Base-by-base conservation (phyloP, 2,113 vertebrate genomes). In the Marcusenius ussheri region DNA sequence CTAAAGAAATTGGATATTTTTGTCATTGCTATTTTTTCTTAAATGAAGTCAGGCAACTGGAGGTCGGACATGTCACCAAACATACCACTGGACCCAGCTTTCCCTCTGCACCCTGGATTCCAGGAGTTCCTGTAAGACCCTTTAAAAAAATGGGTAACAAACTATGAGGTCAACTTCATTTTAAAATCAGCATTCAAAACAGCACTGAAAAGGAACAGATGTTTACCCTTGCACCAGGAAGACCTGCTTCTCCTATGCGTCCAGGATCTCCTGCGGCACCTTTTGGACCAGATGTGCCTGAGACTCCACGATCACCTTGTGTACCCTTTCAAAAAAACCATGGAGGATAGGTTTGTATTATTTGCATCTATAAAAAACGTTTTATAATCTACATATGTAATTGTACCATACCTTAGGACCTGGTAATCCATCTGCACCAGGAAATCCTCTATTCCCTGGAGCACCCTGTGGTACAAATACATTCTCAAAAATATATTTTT, bases 81-180 rank as follows among this genome's bases (percentile, higher is more conserved):
- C 96, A 92, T 96, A 99, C 98, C 97, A 97, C 91, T 86, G 98
- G 98, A 58, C 98, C 98, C 93, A 96, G 95, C 92, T 99, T 99
- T 91, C 98, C 98, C 93, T 99, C 98, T 91, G 98, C 97, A 83
- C 98, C 98, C 91, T 97, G 97, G 90, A 98, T 96, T 93, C 98
- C 98, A 91, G 98, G 97, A 93, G 98, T 99, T 89, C 98, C 98
- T 87, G 98, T 99, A 80, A 99, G 96, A 94, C 98, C 98, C 98
- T 99, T 90, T 93, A 92, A 91, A 39, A 89, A 51, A 50, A 0
- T 39, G 0, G 90, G 5, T 88, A n/a, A 56, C 42, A 49, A 83
- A 83, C 9, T 19, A 24, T 47, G 15, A 83, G 49, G 35, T 11
- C 2, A 31, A 46, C 8, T 62, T n/a, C 7, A 46, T 21, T 17